Evolutionary conservation across 2,113 vertebrate species (phyloP).

Genomic region (Benitochromis conjunctus): DNA sequence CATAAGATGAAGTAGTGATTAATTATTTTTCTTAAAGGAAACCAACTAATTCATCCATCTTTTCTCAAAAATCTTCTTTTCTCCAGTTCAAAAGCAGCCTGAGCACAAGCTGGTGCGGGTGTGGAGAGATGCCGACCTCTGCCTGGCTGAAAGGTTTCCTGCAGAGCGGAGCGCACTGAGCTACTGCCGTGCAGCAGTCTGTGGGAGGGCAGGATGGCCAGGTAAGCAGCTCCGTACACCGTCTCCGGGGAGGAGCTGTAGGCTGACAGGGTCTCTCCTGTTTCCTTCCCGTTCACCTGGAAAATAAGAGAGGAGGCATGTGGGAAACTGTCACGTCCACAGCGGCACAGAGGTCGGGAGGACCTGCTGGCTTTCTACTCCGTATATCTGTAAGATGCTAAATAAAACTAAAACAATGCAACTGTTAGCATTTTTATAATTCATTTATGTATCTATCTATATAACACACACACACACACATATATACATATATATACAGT

Average conservation of each 20-base stretch:
- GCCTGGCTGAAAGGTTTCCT: slow-evolving; percentile 71
- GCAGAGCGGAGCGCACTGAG: slow-evolving; percentile 73
- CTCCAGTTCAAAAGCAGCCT: background rate
- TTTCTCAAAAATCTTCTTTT: background rate
- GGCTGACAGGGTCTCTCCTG: slow-evolving; percentile 82
- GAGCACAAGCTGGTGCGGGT: background rate
- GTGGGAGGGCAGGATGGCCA: slow-evolving; percentile 84
- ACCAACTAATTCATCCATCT: background rate
- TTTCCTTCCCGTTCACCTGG: slow-evolving; percentile 81
- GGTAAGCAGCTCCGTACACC: slow-evolving; percentile 85
- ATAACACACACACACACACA: too few relatives aligned
- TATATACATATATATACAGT: background rate
- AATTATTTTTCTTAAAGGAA: background rate
- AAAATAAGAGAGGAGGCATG: background rate
- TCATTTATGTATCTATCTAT: too few relatives aligned
- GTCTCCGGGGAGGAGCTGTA: slow-evolving; percentile 88
- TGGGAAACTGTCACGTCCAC: background rate
- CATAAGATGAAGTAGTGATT: background rate
- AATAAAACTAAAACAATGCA: background rate
- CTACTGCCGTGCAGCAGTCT: slow-evolving; percentile 81
- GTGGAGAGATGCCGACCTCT: slow-evolving; percentile 69
- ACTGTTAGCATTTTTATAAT: background rate
- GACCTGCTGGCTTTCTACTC: background rate
- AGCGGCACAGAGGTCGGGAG: background rate
- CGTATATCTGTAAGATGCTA: background rate